Evolutionary conservation across 2,888 invertebrate species (phyloP).

Genomic region (Sceliomorpha sp.): DNA sequence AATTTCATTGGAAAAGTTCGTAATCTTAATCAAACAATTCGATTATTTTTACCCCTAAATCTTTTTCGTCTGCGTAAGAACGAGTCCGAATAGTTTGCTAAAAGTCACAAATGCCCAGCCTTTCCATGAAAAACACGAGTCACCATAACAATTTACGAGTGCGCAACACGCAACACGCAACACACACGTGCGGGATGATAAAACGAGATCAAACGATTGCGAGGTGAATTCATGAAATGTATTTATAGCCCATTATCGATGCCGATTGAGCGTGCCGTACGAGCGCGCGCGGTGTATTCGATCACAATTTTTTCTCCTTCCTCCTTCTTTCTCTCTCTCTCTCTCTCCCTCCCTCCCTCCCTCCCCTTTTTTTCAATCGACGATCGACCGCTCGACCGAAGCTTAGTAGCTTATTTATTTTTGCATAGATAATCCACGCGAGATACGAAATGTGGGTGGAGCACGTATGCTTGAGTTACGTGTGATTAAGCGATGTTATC

Average conservation of each 20-base stretch:
- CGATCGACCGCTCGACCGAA: constrained; percentile 39
- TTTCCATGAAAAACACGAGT: too few species aligned
- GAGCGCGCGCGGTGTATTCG: constrained; percentile 14
- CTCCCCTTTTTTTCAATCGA: constrained; percentile 30
- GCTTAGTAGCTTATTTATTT: constrained; percentile 74
- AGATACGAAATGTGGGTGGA: constrained; percentile 76
- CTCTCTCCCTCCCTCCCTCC: too few species aligned
- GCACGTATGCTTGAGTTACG: constrained; percentile 71
- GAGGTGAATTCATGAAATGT: constrained; percentile 13
- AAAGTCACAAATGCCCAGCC: too few species aligned
- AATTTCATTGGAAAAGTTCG: too few species aligned
- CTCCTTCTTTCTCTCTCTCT: constrained; percentile 5
- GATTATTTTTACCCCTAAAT: too few species aligned
- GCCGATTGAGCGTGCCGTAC: constrained; percentile 17
- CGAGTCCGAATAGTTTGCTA: too few species aligned
- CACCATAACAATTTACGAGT: constrained; percentile 4
- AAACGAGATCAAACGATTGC: constrained; percentile 11
- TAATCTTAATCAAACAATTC: too few species aligned
- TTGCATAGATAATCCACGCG: constrained; percentile 75
- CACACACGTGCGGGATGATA: constrained; percentile 1
- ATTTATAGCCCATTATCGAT: constrained; percentile 13
- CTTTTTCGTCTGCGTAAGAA: too few species aligned
- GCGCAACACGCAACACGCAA: constrained; percentile 5
- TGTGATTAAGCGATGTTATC: constrained; percentile 78
- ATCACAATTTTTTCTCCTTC: constrained; percentile 13